phyloP scores from a whole-genome alignment of 2,797 vertebrate genomes.

The Alauda arvensis region DNA sequence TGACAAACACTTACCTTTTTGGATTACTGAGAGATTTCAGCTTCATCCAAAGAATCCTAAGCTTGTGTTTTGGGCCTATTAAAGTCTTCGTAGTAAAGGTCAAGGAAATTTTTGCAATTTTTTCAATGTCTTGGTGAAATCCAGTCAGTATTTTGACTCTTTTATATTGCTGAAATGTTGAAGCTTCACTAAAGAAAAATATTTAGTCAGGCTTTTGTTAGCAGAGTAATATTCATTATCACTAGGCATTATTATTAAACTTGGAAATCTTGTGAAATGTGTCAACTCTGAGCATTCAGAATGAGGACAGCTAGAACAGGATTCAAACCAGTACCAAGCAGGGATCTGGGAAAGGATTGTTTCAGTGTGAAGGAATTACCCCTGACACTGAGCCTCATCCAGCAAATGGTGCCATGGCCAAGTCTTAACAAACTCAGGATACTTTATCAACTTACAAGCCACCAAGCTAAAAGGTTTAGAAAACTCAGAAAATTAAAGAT shows the following conservation, averaged over 20 bases:
- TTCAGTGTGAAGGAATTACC: neutral
- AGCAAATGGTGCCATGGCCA: neutral
- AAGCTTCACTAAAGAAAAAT: constrained; percentile 62
- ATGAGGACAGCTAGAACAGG: neutral
- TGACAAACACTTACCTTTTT: constrained; percentile 64
- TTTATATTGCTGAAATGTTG: constrained; percentile 60
- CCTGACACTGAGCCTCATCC: neutral
- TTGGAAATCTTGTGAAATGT: neutral
- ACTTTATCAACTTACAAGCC: neutral
- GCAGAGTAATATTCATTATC: neutral
- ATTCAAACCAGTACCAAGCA: neutral
- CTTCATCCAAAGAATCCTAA: constrained; percentile 66
- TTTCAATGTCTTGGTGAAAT: constrained; percentile 62
- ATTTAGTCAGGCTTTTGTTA: neutral
- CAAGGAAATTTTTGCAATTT: constrained; percentile 68
- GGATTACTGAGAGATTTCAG: constrained; percentile 70
- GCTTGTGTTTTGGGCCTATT: constrained; percentile 51
- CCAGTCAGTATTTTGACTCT: constrained; percentile 70
- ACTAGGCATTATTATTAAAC: neutral
- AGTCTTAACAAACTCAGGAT: neutral
- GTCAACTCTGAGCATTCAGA: neutral
- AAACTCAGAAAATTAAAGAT: neutral
- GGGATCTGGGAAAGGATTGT: neutral
- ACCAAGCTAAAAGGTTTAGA: neutral
- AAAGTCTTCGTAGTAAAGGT: constrained; percentile 58